A percentile compares a stretch with the other conserved stretches of the same genome.
Conservation (phyloP, 2,888 invertebrate species). For the Pollenia labialis region DNA sequence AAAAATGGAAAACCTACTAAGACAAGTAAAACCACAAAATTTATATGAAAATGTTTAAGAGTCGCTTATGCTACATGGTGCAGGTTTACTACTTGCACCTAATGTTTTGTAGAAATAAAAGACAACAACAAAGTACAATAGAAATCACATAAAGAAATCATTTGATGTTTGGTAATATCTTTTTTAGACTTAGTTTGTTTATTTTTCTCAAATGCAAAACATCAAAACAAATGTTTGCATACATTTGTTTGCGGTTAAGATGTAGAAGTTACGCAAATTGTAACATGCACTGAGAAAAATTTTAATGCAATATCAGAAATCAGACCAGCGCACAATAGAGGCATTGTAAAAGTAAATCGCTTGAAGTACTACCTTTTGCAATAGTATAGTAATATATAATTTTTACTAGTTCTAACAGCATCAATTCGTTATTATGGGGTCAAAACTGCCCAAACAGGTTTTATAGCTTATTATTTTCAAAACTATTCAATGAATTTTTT, state of each 20-base stretch:
- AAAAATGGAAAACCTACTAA: constrained; percentile 15
- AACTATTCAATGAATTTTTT: too few species aligned
- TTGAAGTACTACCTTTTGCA: too few species aligned
- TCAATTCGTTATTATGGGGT: too few species aligned
- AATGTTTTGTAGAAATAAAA: constrained; percentile 26
- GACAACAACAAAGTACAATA: constrained; percentile 44
- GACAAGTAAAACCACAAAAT: constrained; percentile 61
- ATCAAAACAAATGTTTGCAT: constrained; percentile 38
- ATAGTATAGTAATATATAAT: too few species aligned
- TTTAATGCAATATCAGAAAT: neutral
- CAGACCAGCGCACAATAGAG: too few species aligned
- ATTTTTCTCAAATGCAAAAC: constrained; percentile 16
- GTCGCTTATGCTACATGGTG: neutral
- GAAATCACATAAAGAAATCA: constrained; percentile 65
- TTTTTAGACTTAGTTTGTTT: constrained; percentile 14
- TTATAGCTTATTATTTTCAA: too few species aligned
- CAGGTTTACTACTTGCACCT: constrained; percentile 12
- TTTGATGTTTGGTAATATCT: constrained; percentile 64
- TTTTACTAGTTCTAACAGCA: too few species aligned
- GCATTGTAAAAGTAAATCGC: too few species aligned
- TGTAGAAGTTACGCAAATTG: constrained; percentile 39
- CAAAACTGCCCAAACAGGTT: too few species aligned
- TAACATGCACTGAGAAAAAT: constrained; percentile 27
- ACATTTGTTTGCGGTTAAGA: constrained; percentile 55
- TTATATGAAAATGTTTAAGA: constrained; percentile 23